Evolutionary conservation across 2,888 invertebrate genomes (phyloP).

Genomic region (Phymatocera aterrima): DNA sequence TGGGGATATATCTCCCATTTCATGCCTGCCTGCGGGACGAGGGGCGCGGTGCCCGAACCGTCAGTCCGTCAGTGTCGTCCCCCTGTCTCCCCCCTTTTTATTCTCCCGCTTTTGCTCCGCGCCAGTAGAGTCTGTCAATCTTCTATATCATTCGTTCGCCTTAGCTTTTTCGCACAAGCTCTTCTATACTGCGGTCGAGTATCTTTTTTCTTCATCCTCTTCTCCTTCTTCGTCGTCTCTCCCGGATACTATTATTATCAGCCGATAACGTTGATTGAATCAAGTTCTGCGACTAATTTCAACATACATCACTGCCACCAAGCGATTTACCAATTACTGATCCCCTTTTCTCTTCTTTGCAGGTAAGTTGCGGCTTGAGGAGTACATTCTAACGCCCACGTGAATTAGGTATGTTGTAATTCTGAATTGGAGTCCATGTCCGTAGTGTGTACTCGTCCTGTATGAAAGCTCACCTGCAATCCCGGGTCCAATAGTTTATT

Average conservation of each 20-base stretch:
- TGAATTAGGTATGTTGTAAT: constrained; percentile 6
- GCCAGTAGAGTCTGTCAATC: constrained; percentile 30
- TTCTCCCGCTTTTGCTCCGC: background rate
- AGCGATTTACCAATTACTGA: background rate
- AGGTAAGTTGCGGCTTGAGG: constrained; percentile 27
- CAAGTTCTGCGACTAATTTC: background rate
- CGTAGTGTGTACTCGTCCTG: background rate
- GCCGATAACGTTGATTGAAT: background rate
- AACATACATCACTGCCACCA: background rate
- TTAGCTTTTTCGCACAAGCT: constrained; percentile 12
- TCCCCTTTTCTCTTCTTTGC: background rate
- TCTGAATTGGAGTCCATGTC: background rate
- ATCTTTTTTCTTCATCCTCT: no score
- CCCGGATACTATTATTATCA: background rate
- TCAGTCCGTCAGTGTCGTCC: constrained; percentile 41
- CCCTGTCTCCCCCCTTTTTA: background rate
- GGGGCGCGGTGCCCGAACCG: constrained; percentile 40
- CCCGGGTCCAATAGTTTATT: background rate
- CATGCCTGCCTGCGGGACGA: constrained; percentile 49
- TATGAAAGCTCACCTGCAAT: background rate
- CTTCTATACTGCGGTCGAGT: background rate
- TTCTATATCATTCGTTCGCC: constrained; percentile 32
- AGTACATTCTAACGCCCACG: constrained; percentile 1
- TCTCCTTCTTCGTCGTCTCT: no score
- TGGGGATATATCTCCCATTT: constrained; percentile 65